These are phyloP conservation scores for Dendroctonus ponderosae DNA, from an alignment of 1,140 invertebrate species.

Conservation along the genomic window DNA sequence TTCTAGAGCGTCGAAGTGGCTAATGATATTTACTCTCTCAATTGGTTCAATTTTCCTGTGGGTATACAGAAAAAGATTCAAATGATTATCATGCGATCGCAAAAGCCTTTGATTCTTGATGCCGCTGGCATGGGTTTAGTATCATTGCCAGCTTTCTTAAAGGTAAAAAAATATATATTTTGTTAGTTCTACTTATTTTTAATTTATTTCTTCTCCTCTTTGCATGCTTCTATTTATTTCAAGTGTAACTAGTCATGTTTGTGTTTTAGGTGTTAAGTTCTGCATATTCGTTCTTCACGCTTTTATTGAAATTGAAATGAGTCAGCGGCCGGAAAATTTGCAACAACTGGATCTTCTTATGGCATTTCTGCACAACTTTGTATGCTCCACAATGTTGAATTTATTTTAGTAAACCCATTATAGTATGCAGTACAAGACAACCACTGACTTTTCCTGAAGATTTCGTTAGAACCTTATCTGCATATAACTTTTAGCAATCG, in stretches of 20 bases:
- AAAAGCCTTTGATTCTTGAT: conserved; percentile 39
- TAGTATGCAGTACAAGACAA: no score
- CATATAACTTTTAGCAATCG: no score
- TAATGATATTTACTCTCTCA: conserved; percentile 34
- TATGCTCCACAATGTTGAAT: no score
- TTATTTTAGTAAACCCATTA: no score
- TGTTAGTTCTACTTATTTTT: no score
- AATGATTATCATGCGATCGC: conserved; percentile 40
- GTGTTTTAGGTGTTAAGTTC: conserved; percentile 43
- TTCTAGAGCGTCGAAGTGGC: conserved; percentile 41
- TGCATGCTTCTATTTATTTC: no score
- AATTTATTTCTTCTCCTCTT: no score
- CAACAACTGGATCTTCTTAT: no score
- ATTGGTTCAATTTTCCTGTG: conserved; percentile 36
- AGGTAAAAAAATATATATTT: conserved; percentile 22
- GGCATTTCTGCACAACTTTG: no score
- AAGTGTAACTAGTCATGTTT: background rate
- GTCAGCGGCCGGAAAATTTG: no score
- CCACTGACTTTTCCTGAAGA: no score
- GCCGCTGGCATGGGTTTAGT: conserved; percentile 41
- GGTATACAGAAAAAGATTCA: conserved; percentile 35
- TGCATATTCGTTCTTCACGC: conserved; percentile 43
- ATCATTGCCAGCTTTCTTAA: conserved; percentile 41
- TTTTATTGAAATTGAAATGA: conserved; percentile 40
- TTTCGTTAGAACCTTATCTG: no score